Base-by-base conservation (phyloP, 2,113 vertebrate species). In the Synchiropus splendidus region DNA sequence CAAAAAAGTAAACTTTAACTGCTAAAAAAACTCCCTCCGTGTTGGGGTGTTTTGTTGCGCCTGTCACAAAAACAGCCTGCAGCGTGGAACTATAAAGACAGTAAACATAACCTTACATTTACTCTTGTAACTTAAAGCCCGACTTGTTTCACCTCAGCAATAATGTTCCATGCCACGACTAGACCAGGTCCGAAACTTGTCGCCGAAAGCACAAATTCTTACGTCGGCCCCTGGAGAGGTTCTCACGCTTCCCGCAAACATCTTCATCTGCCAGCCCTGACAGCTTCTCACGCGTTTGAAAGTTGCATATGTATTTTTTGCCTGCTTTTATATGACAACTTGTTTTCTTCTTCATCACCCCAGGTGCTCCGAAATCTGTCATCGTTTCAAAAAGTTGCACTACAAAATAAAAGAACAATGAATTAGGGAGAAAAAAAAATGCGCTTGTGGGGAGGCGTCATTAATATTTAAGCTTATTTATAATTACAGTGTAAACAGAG, bases 381-480 rank as follows among this genome's bases (percentile, higher is more conserved):
- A 77, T 56, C 45, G 18, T 74, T 72, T 75, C 55, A 65, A 74
- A 75, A 78, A 72, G 75, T 63, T 62, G 54, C 60, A 31, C 55
- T 44, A 36, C 68, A 59, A 69, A 78, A 78, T 75, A 51, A 74
- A 78, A 75, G 58, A 72, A 70, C 53, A 70, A 51, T 43, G 59
- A 60, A 72, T 72, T 58, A 64, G 50, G 21, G 40, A 39, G 40
- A 45, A 46, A 43, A 18, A 44, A 54, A 51, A 53, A 49, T 6
- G 9, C 15, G 58, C 72, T 75, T 72, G 64, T 64, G 65, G 61
- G 44, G 63, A 39, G 15, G 32, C 59, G 50, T 73, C 63, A 64
- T 83, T 80, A 75, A 81, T 81, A 78, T 81, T 85, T 78, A 70
- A 71, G 64, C 17, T 61, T 69, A 67, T 80, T 76, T 79, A 52